Conservation (phyloP, 2,113 vertebrate species). For the Echinops telfairi region DNA sequence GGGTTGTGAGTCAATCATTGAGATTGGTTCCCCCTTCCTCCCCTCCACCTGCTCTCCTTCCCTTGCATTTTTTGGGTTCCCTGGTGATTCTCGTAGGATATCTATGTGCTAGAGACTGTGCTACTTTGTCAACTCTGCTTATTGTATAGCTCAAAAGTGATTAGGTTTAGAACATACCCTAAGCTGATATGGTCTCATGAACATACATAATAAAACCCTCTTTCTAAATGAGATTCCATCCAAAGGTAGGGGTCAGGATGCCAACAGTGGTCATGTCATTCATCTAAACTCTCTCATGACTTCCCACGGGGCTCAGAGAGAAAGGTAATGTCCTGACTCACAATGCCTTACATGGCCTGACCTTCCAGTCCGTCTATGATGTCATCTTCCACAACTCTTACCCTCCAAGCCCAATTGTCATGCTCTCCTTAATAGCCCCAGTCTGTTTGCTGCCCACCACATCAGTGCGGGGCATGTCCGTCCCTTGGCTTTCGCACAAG, state of each 20-base stretch:
- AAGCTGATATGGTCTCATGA: not conserved
- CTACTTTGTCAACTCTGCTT: not conserved
- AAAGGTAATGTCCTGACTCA: not conserved
- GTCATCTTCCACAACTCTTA: not conserved
- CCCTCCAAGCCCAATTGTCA: no score
- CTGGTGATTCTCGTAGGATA: not conserved
- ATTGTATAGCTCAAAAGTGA: not conserved
- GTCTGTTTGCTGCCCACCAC: not conserved
- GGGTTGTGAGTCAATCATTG: no score
- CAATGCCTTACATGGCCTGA: not conserved
- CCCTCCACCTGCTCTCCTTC: not conserved
- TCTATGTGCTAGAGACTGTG: not conserved
- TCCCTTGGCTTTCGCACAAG: not conserved
- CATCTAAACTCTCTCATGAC: not conserved
- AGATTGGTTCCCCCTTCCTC: no score
- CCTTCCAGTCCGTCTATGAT: not conserved
- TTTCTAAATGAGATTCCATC: not conserved
- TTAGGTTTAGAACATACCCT: not conserved
- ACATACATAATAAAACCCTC: not conserved
- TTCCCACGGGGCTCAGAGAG: not conserved
- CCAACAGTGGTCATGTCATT: not conserved
- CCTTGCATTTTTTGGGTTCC: not conserved
- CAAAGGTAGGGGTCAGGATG: not conserved
- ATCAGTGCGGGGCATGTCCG: not conserved
- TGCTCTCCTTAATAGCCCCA: not conserved